Percentiles rank a stretch among this genome's conserved stretches.
Evolutionary conservation across 2,888 invertebrate species (phyloP).

Genomic region (Cantharis nigra): DNA sequence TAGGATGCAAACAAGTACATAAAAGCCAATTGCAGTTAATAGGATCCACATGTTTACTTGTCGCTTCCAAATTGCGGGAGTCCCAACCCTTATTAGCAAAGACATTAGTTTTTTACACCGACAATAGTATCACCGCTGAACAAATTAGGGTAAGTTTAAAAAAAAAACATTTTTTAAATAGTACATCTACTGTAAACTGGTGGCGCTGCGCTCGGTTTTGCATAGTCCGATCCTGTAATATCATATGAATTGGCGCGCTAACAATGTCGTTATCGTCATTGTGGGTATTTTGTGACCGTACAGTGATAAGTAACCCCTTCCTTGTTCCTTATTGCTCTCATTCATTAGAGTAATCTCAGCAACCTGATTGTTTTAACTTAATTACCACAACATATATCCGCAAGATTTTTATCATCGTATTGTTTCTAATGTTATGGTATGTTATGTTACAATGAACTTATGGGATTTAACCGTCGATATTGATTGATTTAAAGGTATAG

Average conservation of each 20-base stretch:
- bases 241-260: slow-evolving; percentile 25
- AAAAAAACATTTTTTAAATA: too few relatives aligned
- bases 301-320: slow-evolving; percentile 32
- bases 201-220: neutral
- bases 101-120: slow-evolving; percentile 89
- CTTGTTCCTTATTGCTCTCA: slow-evolving; percentile 31
- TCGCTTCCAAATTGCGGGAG: slow-evolving; percentile 93
- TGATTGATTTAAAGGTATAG: slow-evolving; percentile 18
- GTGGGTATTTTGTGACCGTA: slow-evolving; percentile 30
- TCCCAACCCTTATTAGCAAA: slow-evolving; percentile 80
- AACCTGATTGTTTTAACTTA: slow-evolving; percentile 32
- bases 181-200: too few relatives aligned
- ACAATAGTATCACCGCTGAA: slow-evolving; percentile 84
- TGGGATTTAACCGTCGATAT: slow-evolving; percentile 17
- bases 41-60: slow-evolving; percentile 87
- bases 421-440: slow-evolving; percentile 28
- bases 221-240: slow-evolving; percentile 3
- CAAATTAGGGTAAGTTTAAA: slow-evolving; percentile 88
- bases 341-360: slow-evolving; percentile 30
- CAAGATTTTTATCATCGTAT: slow-evolving; percentile 28
- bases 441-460: slow-evolving; percentile 27
- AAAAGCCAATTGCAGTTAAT: slow-evolving; percentile 89
- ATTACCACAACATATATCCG: slow-evolving; percentile 31
- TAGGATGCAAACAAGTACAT: slow-evolving; percentile 80
- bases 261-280: slow-evolving; percentile 26